Evolutionary conservation across 2,797 vertebrate genomes (phyloP), one percentile per base, ranked within the genome.

Genomic region (Orestias chungarensis): DNA sequence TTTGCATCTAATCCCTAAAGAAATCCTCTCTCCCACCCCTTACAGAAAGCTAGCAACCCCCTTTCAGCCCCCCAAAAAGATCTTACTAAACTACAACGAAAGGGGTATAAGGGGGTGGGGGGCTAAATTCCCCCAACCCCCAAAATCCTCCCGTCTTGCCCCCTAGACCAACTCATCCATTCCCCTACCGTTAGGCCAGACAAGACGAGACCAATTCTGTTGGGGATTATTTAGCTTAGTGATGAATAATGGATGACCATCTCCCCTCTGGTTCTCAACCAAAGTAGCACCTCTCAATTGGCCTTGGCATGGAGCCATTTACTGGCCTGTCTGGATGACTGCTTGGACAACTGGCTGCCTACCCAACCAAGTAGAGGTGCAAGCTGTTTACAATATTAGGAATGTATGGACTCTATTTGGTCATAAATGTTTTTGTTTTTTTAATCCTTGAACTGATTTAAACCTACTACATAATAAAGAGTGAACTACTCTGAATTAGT

Each of bases 201-300:
- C 91, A 91, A 92, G 90, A 89, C 91, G 90, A 92, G 91, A 92
- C 92, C 91, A 93, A 93, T 93, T 92, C 93, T 92, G 88, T 86
- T 89, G 92, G 92, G 93, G 93, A 95, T 94, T 95, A 94, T 94
- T 93, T 92, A 91, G 92, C 91, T 93, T 91, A 93, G 92, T 87
- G 89, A 94, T 95, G 93, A 95, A 95, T 94, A 94, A 95, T 94
- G 93, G 92, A 94, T 94, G 93, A 93, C 93, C 90, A 93, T 93
- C 91, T 94, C 91, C 93, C 93, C 92, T 93, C 91, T 92, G 89
- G 91, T 91, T 91, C 89, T 91, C 91, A 88, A 90, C 89, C 83
- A 86, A 89, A 86, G 88, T 88, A 90, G 83, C 85, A 90, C 90
- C 93, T 92, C 93, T 93, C 93, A 93, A 93, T 93, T 93, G 93